phyloP scores from a whole-genome alignment of 2,888 invertebrate species.

The Parascotia fuliginaria region DNA sequence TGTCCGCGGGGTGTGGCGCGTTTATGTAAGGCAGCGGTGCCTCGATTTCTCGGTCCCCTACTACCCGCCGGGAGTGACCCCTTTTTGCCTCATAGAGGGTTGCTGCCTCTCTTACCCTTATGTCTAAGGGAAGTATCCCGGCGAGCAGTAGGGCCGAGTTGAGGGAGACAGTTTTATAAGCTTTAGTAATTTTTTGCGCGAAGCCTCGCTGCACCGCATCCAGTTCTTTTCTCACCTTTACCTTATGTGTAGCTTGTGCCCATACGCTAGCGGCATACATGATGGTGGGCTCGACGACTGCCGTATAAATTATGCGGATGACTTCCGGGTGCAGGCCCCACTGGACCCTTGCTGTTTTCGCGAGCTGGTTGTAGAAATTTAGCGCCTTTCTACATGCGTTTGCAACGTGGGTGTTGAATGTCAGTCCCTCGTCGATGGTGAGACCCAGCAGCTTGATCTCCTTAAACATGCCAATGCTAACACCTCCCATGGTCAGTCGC shows the following conservation, averaged over 20 bases:
- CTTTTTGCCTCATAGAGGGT: neutral
- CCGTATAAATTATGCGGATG: neutral
- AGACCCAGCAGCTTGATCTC: neutral
- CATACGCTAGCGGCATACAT: neutral
- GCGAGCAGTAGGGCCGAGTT: conserved; percentile 1
- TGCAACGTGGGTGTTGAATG: neutral
- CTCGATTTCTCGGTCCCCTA: conserved; percentile 1
- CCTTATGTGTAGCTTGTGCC: neutral
- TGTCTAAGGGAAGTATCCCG: conserved; percentile 4
- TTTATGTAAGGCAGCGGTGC: neutral
- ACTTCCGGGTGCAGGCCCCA: conserved; percentile 7
- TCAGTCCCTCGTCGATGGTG: conserved; percentile 9
- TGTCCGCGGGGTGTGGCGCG: conserved; percentile 6
- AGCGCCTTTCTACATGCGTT: neutral
- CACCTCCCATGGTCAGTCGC: neutral
- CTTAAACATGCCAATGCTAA: neutral
- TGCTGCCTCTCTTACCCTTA: conserved; percentile 6
- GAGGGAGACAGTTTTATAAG: conserved; percentile 5
- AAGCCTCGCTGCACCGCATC: conserved; percentile 1
- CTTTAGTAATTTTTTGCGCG: conserved; percentile 1
- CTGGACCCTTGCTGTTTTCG: neutral
- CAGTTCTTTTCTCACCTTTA: neutral
- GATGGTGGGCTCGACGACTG: neutral
- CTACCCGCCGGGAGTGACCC: neutral
- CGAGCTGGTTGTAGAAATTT: conserved; percentile 2